Conservation (phyloP, 1,140 invertebrate species). For the Goniozus legneri region DNA sequence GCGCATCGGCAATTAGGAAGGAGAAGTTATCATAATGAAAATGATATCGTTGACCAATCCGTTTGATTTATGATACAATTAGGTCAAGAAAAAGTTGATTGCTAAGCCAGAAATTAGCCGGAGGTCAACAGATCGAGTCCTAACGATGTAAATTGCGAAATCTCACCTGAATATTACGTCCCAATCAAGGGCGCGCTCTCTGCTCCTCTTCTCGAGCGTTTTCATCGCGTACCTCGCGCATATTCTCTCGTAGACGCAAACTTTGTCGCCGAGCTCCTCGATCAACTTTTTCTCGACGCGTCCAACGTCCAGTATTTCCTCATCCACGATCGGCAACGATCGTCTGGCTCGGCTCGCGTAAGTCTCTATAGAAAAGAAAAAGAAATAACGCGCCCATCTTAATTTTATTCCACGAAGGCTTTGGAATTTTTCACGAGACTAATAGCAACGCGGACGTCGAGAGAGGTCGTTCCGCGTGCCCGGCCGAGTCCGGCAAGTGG, state of each 20-base stretch:
- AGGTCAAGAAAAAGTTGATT: too few relatives aligned
- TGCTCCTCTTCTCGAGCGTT: slow-evolving; percentile 42
- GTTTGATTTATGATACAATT: too few relatives aligned
- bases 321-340: slow-evolving; percentile 34
- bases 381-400: too few relatives aligned
- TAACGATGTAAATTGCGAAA: neutral
- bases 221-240: slow-evolving; percentile 64
- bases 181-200: slow-evolving; percentile 57
- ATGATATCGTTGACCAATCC: too few relatives aligned
- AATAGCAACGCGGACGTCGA: too few relatives aligned
- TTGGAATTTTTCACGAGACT: too few relatives aligned
- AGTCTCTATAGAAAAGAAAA: slow-evolving; percentile 59
- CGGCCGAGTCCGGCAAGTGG: slow-evolving; percentile 33
- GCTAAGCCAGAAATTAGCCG: too few relatives aligned
- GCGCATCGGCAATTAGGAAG: too few relatives aligned
- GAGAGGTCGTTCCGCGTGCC: slow-evolving; percentile 7
- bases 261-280: slow-evolving; percentile 63
- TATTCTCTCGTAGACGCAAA: slow-evolving; percentile 69
- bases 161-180: slow-evolving; percentile 64
- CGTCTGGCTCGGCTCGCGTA: slow-evolving; percentile 58
- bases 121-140: neutral
- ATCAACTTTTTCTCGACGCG: slow-evolving; percentile 70
- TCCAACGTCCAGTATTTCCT: slow-evolving; percentile 59
- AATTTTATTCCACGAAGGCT: too few relatives aligned
- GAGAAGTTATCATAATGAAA: too few relatives aligned